These are phyloP conservation scores for Pristionchus fissidentatus DNA, from an alignment of 2,888 invertebrate genomes.

Conservation along the genomic window DNA sequence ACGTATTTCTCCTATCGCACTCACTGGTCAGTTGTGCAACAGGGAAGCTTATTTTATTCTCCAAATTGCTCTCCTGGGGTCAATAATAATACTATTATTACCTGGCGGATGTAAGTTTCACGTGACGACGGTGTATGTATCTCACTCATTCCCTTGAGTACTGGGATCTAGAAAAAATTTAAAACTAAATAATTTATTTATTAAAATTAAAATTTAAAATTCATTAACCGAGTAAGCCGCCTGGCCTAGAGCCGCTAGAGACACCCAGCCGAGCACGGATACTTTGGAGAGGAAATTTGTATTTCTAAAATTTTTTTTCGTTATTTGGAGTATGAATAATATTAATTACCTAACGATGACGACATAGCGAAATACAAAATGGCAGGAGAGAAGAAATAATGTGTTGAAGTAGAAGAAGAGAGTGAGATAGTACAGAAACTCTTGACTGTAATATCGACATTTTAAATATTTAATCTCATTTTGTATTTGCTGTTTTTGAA, in stretches of 20 bases:
- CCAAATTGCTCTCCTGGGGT: too few relatives aligned
- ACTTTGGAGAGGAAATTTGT: neutral
- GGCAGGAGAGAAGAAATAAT: constrained; percentile 6
- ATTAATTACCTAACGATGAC: neutral
- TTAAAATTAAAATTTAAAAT: neutral
- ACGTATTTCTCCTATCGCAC: too few relatives aligned
- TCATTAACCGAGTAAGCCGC: neutral
- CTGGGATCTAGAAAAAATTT: too few relatives aligned
- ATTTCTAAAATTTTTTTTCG: neutral
- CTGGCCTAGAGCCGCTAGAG: neutral
- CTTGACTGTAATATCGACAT: neutral
- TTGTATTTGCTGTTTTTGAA: too few relatives aligned
- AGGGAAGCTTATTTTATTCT: too few relatives aligned
- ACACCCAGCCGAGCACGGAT: neutral
- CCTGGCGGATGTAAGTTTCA: neutral
- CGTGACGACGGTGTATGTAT: neutral
- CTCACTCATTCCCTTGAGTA: neutral
- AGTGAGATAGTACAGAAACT: constrained; percentile 2
- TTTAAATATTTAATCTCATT: too few relatives aligned
- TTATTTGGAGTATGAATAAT: neutral
- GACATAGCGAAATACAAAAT: constrained; percentile 15
- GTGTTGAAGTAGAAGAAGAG: constrained; percentile 19
- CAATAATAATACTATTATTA: too few relatives aligned
- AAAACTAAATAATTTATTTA: too few relatives aligned
- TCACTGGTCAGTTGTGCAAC: too few relatives aligned